phyloP scores from a whole-genome alignment of 2,888 invertebrate species.

The Coronaproctus castanopsis region DNA sequence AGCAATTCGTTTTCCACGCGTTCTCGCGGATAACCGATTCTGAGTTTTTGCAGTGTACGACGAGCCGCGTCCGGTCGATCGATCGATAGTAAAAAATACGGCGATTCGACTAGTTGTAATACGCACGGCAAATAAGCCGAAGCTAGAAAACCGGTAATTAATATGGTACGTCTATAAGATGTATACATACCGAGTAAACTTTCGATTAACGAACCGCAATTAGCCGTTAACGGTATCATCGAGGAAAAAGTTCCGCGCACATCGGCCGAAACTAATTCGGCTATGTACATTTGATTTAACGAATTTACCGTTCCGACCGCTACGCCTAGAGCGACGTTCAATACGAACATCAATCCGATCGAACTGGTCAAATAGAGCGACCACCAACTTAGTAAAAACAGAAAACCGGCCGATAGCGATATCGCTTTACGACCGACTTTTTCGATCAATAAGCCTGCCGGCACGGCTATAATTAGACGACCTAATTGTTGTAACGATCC shows the following conservation, averaged over 20 bases:
- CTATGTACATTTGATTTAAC: conserved; percentile 20
- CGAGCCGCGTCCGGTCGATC: background rate
- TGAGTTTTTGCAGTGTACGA: background rate
- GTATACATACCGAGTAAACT: conserved; percentile 17
- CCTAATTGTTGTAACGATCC: conserved; percentile 13
- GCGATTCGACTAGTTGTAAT: conserved; percentile 7
- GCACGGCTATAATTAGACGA: conserved; percentile 18
- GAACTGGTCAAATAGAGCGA: conserved; percentile 14
- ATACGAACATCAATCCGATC: conserved; percentile 15
- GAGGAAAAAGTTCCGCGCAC: conserved; percentile 19
- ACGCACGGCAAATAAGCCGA: background rate
- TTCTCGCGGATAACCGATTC: background rate
- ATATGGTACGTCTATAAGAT: conserved; percentile 22
- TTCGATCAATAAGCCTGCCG: conserved; percentile 35
- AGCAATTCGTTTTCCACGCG: background rate
- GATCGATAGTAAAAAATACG: conserved; percentile 1
- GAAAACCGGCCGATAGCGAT: conserved; percentile 32
- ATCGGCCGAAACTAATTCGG: conserved; percentile 19
- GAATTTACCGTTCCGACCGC: conserved; percentile 20
- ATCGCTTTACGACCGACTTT: conserved; percentile 35
- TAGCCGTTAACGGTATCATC: conserved; percentile 9
- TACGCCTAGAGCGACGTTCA: conserved; percentile 17
- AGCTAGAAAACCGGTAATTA: background rate
- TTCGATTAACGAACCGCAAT: conserved; percentile 9
- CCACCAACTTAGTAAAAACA: conserved; percentile 35